phyloP scores from a whole-genome alignment of 2,888 invertebrate genomes.

The Platycheirus albimanus region DNA sequence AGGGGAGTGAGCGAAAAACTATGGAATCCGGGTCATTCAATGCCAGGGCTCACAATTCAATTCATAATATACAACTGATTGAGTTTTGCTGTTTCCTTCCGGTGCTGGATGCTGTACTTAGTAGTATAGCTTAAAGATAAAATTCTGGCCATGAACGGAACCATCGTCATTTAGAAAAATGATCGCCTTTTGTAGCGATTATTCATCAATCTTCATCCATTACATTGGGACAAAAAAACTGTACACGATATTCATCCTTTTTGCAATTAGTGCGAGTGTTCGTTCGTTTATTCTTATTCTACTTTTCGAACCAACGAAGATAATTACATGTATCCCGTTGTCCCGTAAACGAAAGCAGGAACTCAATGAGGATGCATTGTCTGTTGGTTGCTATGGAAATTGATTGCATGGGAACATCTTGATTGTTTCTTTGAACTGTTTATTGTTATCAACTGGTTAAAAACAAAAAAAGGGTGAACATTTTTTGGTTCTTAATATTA shows the following conservation, averaged over 20 bases:
- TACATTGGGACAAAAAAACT: slow-evolving; percentile 63
- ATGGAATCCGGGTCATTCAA: slow-evolving; percentile 57
- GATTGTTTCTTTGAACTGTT: too few species aligned
- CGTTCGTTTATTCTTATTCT: not conserved
- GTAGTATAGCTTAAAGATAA: not conserved
- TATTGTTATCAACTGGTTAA: too few species aligned
- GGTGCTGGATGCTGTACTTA: not conserved
- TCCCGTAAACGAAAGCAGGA: too few species aligned
- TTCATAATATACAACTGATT: slow-evolving; percentile 59
- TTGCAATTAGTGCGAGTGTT: slow-evolving; percentile 6
- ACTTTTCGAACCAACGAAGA: not conserved
- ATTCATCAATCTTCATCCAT: slow-evolving; percentile 74
- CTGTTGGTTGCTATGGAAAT: too few species aligned
- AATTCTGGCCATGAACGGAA: slow-evolving; percentile 29
- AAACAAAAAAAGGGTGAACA: too few species aligned
- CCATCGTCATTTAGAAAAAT: not conserved
- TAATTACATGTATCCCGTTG: not conserved
- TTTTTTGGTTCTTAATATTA: too few species aligned
- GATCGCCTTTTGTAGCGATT: slow-evolving; percentile 11
- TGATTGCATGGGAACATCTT: too few species aligned
- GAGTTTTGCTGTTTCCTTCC: slow-evolving; percentile 57
- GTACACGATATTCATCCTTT: slow-evolving; percentile 53
- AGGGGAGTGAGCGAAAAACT: not conserved
- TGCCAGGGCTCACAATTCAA: slow-evolving; percentile 8
- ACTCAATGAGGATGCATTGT: not conserved